A percentile compares a stretch with the other conserved stretches of the same genome.
These are phyloP conservation scores for Sitta europaea DNA, from an alignment of 2,113 vertebrate genomes.

Conservation along the genomic window DNA sequence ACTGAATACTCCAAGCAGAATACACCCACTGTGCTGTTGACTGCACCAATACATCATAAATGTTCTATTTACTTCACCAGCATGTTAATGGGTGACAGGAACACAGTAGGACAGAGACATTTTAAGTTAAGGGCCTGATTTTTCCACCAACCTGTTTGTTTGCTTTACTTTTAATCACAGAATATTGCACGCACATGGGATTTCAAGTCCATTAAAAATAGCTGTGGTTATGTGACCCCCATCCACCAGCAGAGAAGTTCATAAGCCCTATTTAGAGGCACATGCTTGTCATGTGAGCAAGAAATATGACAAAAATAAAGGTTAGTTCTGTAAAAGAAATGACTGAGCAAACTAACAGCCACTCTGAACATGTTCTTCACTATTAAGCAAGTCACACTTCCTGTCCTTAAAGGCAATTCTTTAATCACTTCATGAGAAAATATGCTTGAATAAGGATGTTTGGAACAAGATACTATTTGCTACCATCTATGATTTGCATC, in stretches of 20 bases:
- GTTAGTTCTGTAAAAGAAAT: background rate
- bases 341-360: background rate
- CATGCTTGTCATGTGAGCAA: background rate
- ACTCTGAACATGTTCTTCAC: background rate
- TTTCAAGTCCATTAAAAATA: background rate
- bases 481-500: background rate
- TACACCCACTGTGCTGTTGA: background rate
- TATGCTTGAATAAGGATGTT: background rate
- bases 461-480: background rate
- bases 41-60: background rate
- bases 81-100: slow-evolving; percentile 10
- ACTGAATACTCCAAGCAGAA: background rate
- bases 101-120: background rate
- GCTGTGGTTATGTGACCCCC: background rate
- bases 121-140: slow-evolving; percentile 8
- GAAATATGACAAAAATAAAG: background rate
- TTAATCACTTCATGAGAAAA: background rate
- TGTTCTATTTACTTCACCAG: background rate
- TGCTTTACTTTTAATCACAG: slow-evolving; percentile 5
- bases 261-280: background rate
- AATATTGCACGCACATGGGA: background rate
- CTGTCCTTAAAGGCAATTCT: background rate
- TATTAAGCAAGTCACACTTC: background rate
- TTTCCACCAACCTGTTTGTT: background rate
- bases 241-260: background rate